A percentile compares a stretch with the other conserved stretches of the same genome.
Evolutionary conservation across 2,113 vertebrate genomes (phyloP).

Genomic region (Anoura caudifer): DNA sequence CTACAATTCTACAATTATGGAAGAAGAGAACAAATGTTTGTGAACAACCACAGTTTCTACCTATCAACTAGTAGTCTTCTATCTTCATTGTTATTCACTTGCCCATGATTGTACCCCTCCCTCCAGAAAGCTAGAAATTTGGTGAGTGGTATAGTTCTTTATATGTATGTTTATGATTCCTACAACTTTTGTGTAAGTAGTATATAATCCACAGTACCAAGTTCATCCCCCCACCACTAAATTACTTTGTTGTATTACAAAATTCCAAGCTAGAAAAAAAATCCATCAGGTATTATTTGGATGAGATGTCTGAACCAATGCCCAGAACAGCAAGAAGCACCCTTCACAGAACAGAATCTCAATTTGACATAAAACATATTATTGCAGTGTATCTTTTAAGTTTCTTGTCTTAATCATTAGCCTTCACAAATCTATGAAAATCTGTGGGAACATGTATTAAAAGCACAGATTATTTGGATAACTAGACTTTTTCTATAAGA

Average conservation of each 20-base stretch:
- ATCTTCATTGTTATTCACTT: background rate
- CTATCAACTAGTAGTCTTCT: background rate
- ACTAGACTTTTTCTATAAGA: background rate
- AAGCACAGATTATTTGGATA: background rate
- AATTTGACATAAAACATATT: background rate
- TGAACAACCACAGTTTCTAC: background rate
- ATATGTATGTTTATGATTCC: background rate
- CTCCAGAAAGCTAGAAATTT: background rate
- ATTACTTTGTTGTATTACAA: background rate
- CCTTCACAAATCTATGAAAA: background rate
- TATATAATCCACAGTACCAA: background rate
- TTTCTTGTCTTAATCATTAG: background rate
- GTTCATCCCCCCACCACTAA: background rate
- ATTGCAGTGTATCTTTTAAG: background rate
- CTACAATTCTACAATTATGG: background rate
- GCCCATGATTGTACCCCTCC: background rate
- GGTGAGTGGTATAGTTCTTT: background rate
- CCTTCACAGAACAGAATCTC: background rate
- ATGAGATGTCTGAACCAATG: background rate
- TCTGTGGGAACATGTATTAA: slow-evolving; percentile 3
- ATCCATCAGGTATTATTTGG: background rate
- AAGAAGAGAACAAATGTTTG: background rate
- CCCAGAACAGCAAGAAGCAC: background rate
- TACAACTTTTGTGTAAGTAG: background rate
- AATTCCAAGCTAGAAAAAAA: background rate